Evolutionary conservation across 2,113 vertebrate species (phyloP).

Genomic region (Clarias macrocephalus): DNA sequence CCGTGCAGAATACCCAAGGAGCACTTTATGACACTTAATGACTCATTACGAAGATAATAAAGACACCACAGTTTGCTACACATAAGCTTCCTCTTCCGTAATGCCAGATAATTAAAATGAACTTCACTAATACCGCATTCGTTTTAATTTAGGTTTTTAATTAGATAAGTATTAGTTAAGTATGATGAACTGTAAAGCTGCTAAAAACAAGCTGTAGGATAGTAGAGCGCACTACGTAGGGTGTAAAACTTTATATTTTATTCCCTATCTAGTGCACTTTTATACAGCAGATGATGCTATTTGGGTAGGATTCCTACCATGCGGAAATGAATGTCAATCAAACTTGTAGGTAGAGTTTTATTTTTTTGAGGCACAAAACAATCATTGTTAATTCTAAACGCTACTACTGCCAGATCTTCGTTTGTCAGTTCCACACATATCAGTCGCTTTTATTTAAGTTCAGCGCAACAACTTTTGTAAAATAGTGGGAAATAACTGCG

Average conservation of each 20-base stretch:
- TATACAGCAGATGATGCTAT: background rate
- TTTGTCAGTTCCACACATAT: background rate
- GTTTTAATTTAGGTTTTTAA: background rate
- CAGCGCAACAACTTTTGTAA: background rate
- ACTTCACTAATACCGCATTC: background rate
- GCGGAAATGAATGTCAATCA: background rate
- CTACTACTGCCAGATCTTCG: background rate
- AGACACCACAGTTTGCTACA: too few relatives aligned
- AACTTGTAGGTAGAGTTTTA: background rate
- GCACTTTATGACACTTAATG: background rate
- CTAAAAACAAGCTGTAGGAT: background rate
- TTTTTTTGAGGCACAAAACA: background rate
- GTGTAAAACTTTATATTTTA: background rate
- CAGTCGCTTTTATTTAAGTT: background rate
- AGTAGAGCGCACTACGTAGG: background rate
- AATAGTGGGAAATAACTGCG: background rate
- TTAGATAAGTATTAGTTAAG: background rate
- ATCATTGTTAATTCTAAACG: background rate
- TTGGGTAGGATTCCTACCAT: background rate
- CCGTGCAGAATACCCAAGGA: background rate
- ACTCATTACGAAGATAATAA: too few relatives aligned
- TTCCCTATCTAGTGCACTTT: background rate
- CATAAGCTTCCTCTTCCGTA: too few relatives aligned
- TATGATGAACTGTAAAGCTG: background rate
- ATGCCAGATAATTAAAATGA: too few relatives aligned